Percentiles rank a stretch among this genome's conserved stretches.
phyloP scores from a whole-genome alignment of 2,113 vertebrate species.

The Nanorana parkeri region DNA sequence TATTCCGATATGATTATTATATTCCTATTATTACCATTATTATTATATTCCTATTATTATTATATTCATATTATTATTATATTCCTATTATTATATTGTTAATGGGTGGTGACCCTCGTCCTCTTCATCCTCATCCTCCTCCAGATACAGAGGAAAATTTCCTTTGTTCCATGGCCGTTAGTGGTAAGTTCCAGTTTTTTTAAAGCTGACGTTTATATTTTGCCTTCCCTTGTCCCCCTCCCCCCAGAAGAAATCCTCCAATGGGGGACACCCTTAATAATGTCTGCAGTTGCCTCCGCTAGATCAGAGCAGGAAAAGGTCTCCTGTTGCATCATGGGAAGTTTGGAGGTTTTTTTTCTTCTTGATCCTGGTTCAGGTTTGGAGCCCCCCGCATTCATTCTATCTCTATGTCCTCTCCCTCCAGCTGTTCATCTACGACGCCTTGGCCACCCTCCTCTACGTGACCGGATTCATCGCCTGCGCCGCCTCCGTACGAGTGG shows the following conservation, averaged over 20 bases:
- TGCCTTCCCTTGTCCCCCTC: no score
- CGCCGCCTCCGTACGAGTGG: neutral
- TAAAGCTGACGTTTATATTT: no score
- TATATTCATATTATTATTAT: no score
- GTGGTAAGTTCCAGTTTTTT: slow-evolving; percentile 71
- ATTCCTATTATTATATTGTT: slow-evolving; percentile 71
- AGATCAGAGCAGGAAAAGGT: no score
- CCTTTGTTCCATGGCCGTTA: slow-evolving; percentile 81
- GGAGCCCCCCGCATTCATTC: neutral
- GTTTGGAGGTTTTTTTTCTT: no score
- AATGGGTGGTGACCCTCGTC: slow-evolving; percentile 85
- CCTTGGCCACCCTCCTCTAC: neutral
- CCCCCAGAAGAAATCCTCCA: no score
- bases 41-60: slow-evolving; percentile 65
- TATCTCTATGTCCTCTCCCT: neutral
- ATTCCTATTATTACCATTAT: no score
- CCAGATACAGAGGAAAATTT: slow-evolving; percentile 69
- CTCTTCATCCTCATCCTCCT: slow-evolving; percentile 80
- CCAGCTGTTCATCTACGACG: slow-evolving; percentile 30
- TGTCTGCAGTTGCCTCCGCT: no score
- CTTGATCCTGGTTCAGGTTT: no score
- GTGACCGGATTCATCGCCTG: slow-evolving; percentile 47
- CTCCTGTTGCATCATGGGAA: no score
- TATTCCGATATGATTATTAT: no score
- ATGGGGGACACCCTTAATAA: no score